Percentiles rank a stretch among this genome's conserved stretches.
Conservation (phyloP, 1,140 invertebrate genomes). For the Pogonomyrmex californicus region DNA sequence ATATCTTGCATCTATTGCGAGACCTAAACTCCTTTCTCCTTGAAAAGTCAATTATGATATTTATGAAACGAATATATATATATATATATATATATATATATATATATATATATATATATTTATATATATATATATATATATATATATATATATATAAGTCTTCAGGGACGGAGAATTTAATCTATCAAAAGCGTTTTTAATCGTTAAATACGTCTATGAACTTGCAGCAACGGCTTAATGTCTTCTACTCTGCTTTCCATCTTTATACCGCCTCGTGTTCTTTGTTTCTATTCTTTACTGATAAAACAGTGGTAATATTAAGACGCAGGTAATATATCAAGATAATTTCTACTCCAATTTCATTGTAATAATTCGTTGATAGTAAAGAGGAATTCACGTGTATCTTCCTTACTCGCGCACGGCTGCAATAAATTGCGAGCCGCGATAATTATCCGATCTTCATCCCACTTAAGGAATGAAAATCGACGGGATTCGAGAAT, state of each 20-base stretch:
- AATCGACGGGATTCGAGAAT: conserved; percentile 7
- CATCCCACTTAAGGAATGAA: conserved; percentile 11
- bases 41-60: conserved; percentile 55
- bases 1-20: conserved; percentile 24
- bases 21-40: conserved; percentile 11
- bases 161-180: conserved; percentile 15
- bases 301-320: not conserved
- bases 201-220: conserved; percentile 19
- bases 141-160: not conserved
- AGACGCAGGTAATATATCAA: not conserved
- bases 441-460: conserved; percentile 9
- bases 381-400: not conserved
- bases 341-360: conserved; percentile 37
- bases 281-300: conserved; percentile 9
- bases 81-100: too few relatives aligned
- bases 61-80: conserved; percentile 21
- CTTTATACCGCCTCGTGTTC: not conserved
- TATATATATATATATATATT: not conserved
- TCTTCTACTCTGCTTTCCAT: not conserved
- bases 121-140: not conserved
- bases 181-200: conserved; percentile 23
- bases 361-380: conserved; percentile 18
- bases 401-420: not conserved
- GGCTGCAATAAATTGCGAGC: conserved; percentile 31
- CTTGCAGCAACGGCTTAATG: not conserved